phyloP scores from a whole-genome alignment of 1,140 invertebrate species.

The Zelostemma sp. region DNA sequence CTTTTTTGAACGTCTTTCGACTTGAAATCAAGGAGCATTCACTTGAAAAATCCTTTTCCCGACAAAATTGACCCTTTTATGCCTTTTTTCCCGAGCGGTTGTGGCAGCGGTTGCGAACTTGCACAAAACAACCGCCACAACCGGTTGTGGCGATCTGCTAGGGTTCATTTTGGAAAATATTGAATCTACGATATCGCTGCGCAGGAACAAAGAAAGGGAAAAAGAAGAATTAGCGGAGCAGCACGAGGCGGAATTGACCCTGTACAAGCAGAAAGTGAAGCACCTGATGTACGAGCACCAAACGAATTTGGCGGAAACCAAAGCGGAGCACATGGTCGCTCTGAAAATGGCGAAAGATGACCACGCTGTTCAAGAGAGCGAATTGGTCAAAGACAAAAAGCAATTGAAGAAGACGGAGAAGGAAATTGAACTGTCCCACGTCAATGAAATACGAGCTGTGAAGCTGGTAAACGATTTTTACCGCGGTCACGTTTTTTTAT shows the following conservation, averaged over 20 bases:
- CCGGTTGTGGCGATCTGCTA: no score
- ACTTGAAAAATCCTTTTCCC: no score
- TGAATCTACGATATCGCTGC: constrained; percentile 13
- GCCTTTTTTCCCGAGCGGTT: no score
- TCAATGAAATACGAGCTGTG: constrained; percentile 76
- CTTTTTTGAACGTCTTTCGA: no score
- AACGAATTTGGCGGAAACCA: constrained; percentile 82
- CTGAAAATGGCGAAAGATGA: constrained; percentile 82
- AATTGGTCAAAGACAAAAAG: constrained; percentile 84
- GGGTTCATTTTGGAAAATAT: no score
- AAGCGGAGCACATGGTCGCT: constrained; percentile 82
- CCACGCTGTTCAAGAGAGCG: constrained; percentile 80
- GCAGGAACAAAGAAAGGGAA: constrained; percentile 86
- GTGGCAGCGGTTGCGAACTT: no score
- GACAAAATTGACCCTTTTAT: no score
- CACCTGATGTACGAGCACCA: constrained; percentile 93
- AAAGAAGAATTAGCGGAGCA: constrained; percentile 89
- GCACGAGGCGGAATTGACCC: constrained; percentile 88
- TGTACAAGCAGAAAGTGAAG: constrained; percentile 93
- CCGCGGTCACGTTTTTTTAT: no score
- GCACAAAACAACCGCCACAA: no score
- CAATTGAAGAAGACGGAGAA: constrained; percentile 79
- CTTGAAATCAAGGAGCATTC: no score
- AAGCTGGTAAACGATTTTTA: constrained; percentile 70
- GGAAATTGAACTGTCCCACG: constrained; percentile 78